phyloP scores from a whole-genome alignment of 2,797 vertebrate species.

The Sebastiscus tertius region DNA sequence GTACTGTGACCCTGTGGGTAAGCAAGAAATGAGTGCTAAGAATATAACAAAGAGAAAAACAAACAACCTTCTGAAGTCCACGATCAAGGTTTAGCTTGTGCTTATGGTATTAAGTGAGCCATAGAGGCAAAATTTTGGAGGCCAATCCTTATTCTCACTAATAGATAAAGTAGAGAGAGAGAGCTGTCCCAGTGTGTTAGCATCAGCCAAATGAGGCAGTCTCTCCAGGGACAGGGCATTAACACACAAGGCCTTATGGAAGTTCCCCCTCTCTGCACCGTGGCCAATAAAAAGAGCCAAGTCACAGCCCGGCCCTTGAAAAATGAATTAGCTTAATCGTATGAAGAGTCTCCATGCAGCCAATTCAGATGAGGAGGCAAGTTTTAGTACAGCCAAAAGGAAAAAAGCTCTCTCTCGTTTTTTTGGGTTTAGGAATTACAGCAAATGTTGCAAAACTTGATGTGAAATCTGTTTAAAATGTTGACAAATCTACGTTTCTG shows the following conservation, averaged over 20 bases:
- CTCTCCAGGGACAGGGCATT: constrained; percentile 66
- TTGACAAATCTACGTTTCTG: neutral
- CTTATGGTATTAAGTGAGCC: constrained; percentile 48
- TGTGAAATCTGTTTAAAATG: neutral
- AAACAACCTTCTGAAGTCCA: constrained; percentile 50
- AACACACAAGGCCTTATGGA: constrained; percentile 69
- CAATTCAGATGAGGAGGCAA: constrained; percentile 23
- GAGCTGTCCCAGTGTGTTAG: constrained; percentile 72
- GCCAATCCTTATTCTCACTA: constrained; percentile 54
- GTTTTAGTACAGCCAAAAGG: constrained; percentile 6
- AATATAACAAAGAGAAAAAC: constrained; percentile 51
- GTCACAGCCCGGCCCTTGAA: constrained; percentile 58
- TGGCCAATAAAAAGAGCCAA: constrained; percentile 60
- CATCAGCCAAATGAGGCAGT: constrained; percentile 72
- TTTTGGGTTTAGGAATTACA: constrained; percentile 16
- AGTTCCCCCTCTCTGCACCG: constrained; percentile 31
- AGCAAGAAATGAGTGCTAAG: constrained; percentile 63
- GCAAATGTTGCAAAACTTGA: constrained; percentile 16
- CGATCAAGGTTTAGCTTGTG: constrained; percentile 60
- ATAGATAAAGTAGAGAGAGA: constrained; percentile 61
- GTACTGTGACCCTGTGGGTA: constrained; percentile 91
- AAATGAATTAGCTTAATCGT: constrained; percentile 68
- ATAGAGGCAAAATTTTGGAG: constrained; percentile 52
- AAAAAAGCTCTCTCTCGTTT: constrained; percentile 2
- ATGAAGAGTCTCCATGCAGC: constrained; percentile 48